These are phyloP conservation scores for Microchrysa polita DNA, from an alignment of 2,888 invertebrate genomes.

Conservation along the genomic window DNA sequence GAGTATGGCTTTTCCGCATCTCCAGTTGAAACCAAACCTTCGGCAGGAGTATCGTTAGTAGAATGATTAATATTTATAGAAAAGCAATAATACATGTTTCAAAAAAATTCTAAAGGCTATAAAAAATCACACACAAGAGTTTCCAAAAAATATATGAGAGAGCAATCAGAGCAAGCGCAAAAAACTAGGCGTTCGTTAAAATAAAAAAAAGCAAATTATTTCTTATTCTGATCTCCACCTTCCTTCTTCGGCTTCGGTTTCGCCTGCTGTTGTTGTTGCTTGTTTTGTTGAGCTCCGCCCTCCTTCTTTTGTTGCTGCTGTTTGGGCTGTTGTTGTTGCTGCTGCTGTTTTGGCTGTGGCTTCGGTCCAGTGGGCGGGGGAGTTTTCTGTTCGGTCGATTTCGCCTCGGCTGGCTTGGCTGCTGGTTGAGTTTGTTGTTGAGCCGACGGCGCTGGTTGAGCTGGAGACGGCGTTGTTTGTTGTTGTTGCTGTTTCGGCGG, in stretches of 20 bases:
- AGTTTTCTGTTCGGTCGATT: constrained; percentile 23
- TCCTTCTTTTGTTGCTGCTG: constrained; percentile 46
- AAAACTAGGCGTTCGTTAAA: constrained; percentile 22
- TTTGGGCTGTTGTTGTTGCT: constrained; percentile 21
- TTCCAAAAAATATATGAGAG: constrained; percentile 1
- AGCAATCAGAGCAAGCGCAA: constrained; percentile 30
- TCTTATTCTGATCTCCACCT: constrained; percentile 47
- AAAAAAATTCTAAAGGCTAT: not conserved
- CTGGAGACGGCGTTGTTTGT: constrained; percentile 46
- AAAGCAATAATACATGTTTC: constrained; percentile 10
- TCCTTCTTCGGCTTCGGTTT: constrained; percentile 49
- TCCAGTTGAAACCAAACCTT: no score
- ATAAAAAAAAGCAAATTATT: constrained; percentile 36
- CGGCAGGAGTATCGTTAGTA: constrained; percentile 16
- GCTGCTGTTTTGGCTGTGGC: constrained; percentile 46
- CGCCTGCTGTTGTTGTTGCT: constrained; percentile 44
- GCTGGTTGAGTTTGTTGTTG: constrained; percentile 48
- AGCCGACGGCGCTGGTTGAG: constrained; percentile 25
- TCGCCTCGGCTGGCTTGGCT: constrained; percentile 45
- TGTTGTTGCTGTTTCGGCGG: constrained; percentile 49
- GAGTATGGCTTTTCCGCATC: no score
- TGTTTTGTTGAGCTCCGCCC: constrained; percentile 21
- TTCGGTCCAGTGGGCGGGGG: not conserved
- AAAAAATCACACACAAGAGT: not conserved
- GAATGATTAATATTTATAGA: not conserved